phyloP scores from a whole-genome alignment of 2,888 invertebrate species.

The Eupithecia vulgata region DNA sequence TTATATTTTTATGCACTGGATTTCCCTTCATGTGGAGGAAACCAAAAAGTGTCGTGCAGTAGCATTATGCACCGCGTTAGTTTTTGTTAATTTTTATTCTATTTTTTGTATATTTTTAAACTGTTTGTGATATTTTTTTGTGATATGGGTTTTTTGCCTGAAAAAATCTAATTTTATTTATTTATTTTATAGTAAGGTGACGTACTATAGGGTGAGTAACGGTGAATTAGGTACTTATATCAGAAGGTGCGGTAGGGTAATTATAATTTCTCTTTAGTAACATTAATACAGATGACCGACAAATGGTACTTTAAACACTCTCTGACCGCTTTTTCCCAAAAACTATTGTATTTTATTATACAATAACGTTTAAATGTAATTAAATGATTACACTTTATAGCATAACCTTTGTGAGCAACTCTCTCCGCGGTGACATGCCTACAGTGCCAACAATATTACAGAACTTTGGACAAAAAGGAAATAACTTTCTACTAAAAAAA shows the following conservation, averaged over 20 bases:
- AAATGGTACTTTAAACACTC: constrained; percentile 12
- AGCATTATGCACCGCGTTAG: too few species aligned
- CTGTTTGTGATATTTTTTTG: too few species aligned
- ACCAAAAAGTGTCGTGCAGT: too few species aligned
- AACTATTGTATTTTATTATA: constrained; percentile 35
- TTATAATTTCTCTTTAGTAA: background rate
- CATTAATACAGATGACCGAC: constrained; percentile 18
- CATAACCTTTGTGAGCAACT: constrained; percentile 39
- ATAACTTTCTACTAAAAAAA: background rate
- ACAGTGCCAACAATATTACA: background rate
- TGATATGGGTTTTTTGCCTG: too few species aligned
- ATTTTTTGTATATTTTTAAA: too few species aligned
- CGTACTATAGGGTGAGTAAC: too few species aligned
- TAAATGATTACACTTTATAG: constrained; percentile 38
- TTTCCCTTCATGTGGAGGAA: too few species aligned
- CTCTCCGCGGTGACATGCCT: constrained; percentile 28
- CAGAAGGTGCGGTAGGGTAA: background rate
- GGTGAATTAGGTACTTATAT: too few species aligned
- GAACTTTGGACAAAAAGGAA: background rate
- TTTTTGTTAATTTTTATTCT: too few species aligned
- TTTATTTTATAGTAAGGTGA: too few species aligned
- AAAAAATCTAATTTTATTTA: too few species aligned
- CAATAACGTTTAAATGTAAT: constrained; percentile 39
- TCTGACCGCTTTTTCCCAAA: constrained; percentile 17
- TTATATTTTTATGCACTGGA: too few species aligned